Conservation (phyloP, 2,797 vertebrate species). For the Notoglanidium macrostoma region DNA sequence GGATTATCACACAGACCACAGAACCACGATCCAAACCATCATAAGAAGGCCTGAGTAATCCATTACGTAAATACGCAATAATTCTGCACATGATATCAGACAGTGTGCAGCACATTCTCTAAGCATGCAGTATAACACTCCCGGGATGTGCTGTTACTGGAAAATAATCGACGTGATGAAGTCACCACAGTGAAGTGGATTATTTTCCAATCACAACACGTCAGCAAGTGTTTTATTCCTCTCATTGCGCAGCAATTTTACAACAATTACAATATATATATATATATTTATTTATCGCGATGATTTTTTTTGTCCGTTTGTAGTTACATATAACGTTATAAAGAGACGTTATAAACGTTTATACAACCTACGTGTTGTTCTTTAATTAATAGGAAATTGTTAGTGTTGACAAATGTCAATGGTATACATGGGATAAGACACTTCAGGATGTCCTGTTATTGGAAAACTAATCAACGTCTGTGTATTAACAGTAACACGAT, state of each 20-base stretch:
- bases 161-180: background rate
- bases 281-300: background rate
- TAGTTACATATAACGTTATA: background rate
- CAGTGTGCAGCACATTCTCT: background rate
- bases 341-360: background rate
- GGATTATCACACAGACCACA: background rate
- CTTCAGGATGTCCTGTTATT: background rate
- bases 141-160: background rate
- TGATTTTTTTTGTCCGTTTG: background rate
- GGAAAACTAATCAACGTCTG: background rate
- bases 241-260: background rate
- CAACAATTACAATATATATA: background rate
- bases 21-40: background rate
- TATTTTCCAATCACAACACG: background rate
- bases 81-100: background rate
- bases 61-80: no score
- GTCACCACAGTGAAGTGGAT: background rate
- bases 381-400: background rate
- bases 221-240: background rate
- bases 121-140: background rate
- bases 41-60: background rate
- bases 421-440: background rate
- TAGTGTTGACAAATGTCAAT: background rate
- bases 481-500: background rate
- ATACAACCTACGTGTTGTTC: background rate